Base-by-base conservation (phyloP, 2,797 vertebrate genomes). In the Sebastiscus albofasciatus region DNA sequence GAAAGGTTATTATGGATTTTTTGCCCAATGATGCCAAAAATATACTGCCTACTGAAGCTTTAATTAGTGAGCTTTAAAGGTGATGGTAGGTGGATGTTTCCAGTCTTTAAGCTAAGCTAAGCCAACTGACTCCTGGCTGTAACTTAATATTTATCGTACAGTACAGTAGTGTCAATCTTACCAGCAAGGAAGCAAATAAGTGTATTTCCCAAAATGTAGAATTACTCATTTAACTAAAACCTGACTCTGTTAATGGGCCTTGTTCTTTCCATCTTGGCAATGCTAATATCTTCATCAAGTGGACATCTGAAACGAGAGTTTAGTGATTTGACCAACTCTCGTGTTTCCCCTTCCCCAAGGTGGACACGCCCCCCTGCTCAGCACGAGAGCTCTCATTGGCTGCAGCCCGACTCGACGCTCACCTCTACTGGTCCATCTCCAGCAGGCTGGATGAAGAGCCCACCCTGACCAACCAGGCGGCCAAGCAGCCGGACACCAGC, bases 391-490 rank as follows among this genome's bases (percentile, higher is more conserved):
- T 98, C 69, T 96, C 97, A 5, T 92, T 97, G 91, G 95, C 96
- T 0, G 93, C 97, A 0, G 97, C 97, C 66, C 91, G 97, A 54
- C 95, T 97, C 0, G 97, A 98, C 0, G 97, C 97, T 84, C 97
- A 98, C 89, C 96, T 98, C 39, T 98, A 98, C 93, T 98, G 97
- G 97, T 98, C 97, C 26, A 97, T 98, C 89, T 97, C 97, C 87
- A 98, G 97, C 92, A 93, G 95, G 64, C 95, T 98, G 93, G 97
- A 98, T 4, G 97, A 98, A 79, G 97, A 97, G 88, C 94, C 94
- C 74, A 93, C 94, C 8, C 90, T 96, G 86, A 86, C 83, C 34
- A 92, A 93, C 62, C 91, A 87, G 69, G 87, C 85, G 6, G 62
- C 82, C 72, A 93, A 92, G 56, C 93, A 89, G 78, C 67, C 80